Evolutionary conservation across 2,113 vertebrate species (phyloP), one percentile per base, ranked within the genome.

Genomic region (Pica pica): DNA sequence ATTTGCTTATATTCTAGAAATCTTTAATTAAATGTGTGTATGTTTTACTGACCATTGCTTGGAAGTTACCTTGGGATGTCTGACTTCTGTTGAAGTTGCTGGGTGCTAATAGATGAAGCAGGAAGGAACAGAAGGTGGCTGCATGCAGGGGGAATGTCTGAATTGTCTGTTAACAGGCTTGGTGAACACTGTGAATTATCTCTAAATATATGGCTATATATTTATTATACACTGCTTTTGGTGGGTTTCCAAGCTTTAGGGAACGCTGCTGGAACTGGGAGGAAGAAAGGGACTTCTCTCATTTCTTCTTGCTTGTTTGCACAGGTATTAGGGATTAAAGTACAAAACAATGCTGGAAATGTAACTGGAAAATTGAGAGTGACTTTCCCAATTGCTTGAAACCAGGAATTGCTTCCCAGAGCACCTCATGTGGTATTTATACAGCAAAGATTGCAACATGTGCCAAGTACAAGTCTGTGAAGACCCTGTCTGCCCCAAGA

Each of bases 1-100:
- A 89, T 94, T 94, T 95, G 93, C 88, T 95, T 93, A 75, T 67
- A 35, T 44, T 86, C 47, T 81, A 49, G 71, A 78, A 90, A 59
- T 88, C 75, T 56, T 67, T 93, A 84, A 94, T 96, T 89, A 82
- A 90, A 84, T 82, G 24, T 3, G 10, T 73, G 46, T 46, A 13
- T 86, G 53, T 83, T 90, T 64, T 67, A 64, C 60, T 92, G 95
- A 60, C 83, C 49, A 4, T 52, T 78, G 90, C 52, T 81, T 82
- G 86, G 88, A 52, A 86, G 73, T 59, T 83, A 60, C 88, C 85
- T 81, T 75, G 92, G 89, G 64, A 35, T 90, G 68, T 23, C 44
- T 89, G 90, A 86, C 49, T 83, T 81, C n/a, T 81, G 47, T 2
- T 42, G 68, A 52, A 23, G 78, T 84, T 78, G 44, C 73, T 86